Evolutionary conservation across 2,888 invertebrate genomes (phyloP), one percentile per base, ranked within the genome.

Genomic region (Toxonevra muliebris): DNA sequence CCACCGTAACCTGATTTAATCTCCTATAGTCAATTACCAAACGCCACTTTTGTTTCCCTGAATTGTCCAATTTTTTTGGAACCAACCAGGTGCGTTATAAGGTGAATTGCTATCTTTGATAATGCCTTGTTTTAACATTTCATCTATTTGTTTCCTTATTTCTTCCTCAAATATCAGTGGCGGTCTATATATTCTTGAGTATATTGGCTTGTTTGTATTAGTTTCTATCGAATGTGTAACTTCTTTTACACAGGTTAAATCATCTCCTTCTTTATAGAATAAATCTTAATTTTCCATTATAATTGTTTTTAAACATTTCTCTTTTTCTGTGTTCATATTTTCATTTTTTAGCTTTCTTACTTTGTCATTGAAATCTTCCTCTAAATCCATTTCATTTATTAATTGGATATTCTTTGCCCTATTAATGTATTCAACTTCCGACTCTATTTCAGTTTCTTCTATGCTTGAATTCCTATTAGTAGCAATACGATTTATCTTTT

Each of bases 151-250:
- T 9, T n/a, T 58, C 17, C 13, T 59, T 2, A 60, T 64, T 66
- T 65, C 58, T 43, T 60, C 59, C 17, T 66, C 66, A 43, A 65
- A 64, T 1, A 59, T 63, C 8, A 64, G 61, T 12, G 64, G 65
- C 13, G 67, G 68, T 15, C 69, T 67, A 20, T 68, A 69, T 53
- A 67, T 66, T 62, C 68, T 72, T 9, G 68, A 68, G 62, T 69
- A 71, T 61, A 69, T 54, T 1, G 68, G 69, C 30, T 20, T 68
- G 40, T 68, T 48, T 55, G 61, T 62, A 45, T 43, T 67, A 42
- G 66, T 68, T 1, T 65, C 43, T 10, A 67, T 71, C 52, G 69
- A 67, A 17, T 69, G 65, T 61, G 63, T 41, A 41, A 69, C 43
- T 54, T 68, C 69, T 43, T 69, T 60, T 10, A 66, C 66, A 58